phyloP scores from a whole-genome alignment of 1,140 invertebrate species.

The Aporrectodea caliginosa region DNA sequence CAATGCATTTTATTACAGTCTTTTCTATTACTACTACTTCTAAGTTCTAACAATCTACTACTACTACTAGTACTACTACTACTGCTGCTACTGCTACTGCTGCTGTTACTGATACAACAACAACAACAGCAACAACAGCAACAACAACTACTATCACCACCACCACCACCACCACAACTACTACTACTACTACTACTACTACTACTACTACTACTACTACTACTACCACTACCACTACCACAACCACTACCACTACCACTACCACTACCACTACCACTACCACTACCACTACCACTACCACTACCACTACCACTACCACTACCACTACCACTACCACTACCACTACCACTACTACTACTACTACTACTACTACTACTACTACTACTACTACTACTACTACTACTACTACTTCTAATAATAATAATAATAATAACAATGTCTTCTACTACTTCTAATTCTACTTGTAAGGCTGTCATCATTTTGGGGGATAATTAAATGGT shows the following conservation, averaged over 20 bases:
- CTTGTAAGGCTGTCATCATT: not conserved
- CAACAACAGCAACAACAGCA: not conserved
- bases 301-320: not conserved
- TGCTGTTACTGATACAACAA: too few relatives aligned
- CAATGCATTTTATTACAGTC: too few relatives aligned
- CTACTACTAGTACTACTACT: too few relatives aligned
- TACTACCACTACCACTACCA: not conserved
- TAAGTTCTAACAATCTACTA: too few relatives aligned
- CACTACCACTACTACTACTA: not conserved
- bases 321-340: not conserved
- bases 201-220: slow-evolving; percentile 2
- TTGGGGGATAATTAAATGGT: too few relatives aligned
- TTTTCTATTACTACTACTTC: too few relatives aligned
- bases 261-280: not conserved
- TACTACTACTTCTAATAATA: too few relatives aligned
- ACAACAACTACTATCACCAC: not conserved
- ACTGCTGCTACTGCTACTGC: too few relatives aligned
- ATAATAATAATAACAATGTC: not conserved
- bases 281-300: not conserved
- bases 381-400: not conserved
- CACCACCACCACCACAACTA: not conserved
- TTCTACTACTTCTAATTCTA: not conserved
- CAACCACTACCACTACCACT: not conserved
- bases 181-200: not conserved
- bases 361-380: slow-evolving; percentile 1